A percentile compares a stretch with the other conserved stretches of the same genome.
Conservation (phyloP, 2,113 vertebrate species). For the Ceyx margarethae region DNA sequence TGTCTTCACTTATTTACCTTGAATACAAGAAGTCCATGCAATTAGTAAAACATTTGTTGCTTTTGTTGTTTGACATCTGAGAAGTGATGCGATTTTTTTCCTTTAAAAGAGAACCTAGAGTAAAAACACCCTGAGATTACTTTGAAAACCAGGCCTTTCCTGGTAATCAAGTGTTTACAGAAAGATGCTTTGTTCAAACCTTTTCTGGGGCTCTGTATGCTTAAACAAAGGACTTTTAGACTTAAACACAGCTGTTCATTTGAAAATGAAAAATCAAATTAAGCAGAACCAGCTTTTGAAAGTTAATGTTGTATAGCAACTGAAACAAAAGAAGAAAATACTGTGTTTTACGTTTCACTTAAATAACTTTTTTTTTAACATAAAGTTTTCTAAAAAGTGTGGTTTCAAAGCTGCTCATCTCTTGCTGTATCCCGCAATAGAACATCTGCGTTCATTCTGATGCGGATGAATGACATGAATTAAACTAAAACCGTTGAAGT, state of each 20-base stretch:
- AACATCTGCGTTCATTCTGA: slow-evolving; percentile 81
- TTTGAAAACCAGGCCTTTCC: slow-evolving; percentile 69
- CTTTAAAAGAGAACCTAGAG: slow-evolving; percentile 35
- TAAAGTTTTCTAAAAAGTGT: slow-evolving; percentile 73
- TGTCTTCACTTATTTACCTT: background rate
- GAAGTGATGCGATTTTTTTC: slow-evolving; percentile 25
- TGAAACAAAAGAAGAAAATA: slow-evolving; percentile 76
- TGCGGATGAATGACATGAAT: slow-evolving; percentile 76
- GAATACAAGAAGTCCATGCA: background rate
- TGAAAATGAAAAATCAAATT: slow-evolving; percentile 80
- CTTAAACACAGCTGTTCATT: slow-evolving; percentile 83
- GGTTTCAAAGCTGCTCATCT: slow-evolving; percentile 70
- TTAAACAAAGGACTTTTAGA: slow-evolving; percentile 81
- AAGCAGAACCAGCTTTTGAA: slow-evolving; percentile 78
- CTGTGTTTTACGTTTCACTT: slow-evolving; percentile 74
- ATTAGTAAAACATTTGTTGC: slow-evolving; percentile 17
- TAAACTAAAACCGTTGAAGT: slow-evolving; percentile 51
- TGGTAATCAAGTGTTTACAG: slow-evolving; percentile 77
- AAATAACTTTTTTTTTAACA: slow-evolving; percentile 73
- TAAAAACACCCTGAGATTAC: background rate
- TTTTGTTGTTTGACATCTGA: slow-evolving; percentile 50
- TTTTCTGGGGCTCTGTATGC: slow-evolving; percentile 73
- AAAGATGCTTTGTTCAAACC: slow-evolving; percentile 73
- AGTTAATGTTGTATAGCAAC: slow-evolving; percentile 73
- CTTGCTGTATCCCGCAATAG: slow-evolving; percentile 63